These are phyloP conservation scores for Charadrius vociferus DNA, from an alignment of 2,113 vertebrate species.

Conservation along the genomic window DNA sequence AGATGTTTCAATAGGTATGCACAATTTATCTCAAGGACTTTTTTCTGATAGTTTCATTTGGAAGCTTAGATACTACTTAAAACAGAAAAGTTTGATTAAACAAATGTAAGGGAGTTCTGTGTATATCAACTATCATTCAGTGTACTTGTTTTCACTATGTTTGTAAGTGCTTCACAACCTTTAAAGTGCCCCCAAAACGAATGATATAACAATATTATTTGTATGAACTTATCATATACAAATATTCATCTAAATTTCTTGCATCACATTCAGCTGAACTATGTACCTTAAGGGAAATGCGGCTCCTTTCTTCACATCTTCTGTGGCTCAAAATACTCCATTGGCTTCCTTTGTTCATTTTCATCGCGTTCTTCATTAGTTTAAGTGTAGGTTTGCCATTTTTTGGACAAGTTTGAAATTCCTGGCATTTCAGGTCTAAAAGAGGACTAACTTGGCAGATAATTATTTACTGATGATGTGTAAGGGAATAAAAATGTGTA, in stretches of 20 bases:
- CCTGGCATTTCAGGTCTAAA: not conserved
- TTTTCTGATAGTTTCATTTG: not conserved
- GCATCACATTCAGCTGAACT: not conserved
- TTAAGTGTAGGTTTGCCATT: not conserved
- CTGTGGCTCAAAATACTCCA: not conserved
- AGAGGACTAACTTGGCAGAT: not conserved
- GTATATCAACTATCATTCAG: not conserved
- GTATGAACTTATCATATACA: not conserved
- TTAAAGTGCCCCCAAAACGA: not conserved
- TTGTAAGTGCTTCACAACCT: not conserved
- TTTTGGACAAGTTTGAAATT: not conserved
- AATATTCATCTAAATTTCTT: not conserved
- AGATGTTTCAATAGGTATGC: not conserved
- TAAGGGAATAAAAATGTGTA: not conserved
- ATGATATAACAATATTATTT: not conserved
- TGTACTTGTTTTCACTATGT: not conserved
- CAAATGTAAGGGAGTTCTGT: not conserved
- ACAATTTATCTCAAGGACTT: not conserved
- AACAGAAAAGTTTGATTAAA: not conserved
- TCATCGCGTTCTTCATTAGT: not conserved
- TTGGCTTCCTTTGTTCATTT: not conserved
- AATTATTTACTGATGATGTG: not conserved
- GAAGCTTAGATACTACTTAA: not conserved
- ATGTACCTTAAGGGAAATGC: not conserved
- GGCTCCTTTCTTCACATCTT: not conserved